Conservation (phyloP, 1,140 invertebrate genomes). For the Stenopsyche tienmushanensis region DNA sequence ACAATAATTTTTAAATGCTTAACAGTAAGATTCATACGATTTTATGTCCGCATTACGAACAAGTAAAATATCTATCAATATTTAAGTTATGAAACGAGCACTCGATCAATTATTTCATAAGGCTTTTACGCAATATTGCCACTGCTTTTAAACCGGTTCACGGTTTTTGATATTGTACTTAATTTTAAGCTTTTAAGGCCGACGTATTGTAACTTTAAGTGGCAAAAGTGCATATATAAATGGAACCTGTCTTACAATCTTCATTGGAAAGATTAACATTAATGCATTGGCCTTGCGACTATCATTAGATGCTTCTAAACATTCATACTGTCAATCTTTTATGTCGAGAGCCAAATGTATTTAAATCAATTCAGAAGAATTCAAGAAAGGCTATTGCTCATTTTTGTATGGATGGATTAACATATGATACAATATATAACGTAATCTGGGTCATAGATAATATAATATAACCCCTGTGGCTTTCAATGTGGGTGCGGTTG, state of each 20-base stretch:
- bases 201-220: neutral
- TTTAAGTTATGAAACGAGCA: slow-evolving; percentile 20
- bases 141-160: slow-evolving; percentile 17
- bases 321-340: neutral
- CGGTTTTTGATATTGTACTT: neutral
- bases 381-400: too few relatives aligned
- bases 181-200: neutral
- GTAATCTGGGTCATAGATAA: too few relatives aligned
- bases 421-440: too few relatives aligned
- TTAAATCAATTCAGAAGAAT: too few relatives aligned
- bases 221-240: neutral
- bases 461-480: too few relatives aligned
- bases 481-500: too few relatives aligned
- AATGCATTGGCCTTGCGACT: neutral
- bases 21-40: too few relatives aligned
- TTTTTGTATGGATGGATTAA: too few relatives aligned
- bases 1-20: too few relatives aligned
- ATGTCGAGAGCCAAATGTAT: too few relatives aligned
- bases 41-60: slow-evolving; percentile 2
- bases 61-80: slow-evolving; percentile 13
- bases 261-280: neutral
- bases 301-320: neutral
- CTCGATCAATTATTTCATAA: slow-evolving; percentile 16
- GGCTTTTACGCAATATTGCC: slow-evolving; percentile 16
- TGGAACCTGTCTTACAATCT: neutral